Conservation (phyloP, 2,113 vertebrate species). For the Phyllostomus hastatus region DNA sequence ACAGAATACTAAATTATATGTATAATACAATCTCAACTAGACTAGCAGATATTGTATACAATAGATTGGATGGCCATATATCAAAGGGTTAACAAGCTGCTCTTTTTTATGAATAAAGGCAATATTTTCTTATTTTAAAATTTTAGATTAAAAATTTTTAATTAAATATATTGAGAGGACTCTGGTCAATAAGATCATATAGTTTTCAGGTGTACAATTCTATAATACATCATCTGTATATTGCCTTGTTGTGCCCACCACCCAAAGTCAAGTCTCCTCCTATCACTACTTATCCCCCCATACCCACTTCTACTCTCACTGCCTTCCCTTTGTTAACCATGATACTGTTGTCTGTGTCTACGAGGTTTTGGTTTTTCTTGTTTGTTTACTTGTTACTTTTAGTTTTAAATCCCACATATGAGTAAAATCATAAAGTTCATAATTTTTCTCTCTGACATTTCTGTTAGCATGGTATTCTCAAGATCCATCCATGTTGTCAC, state of each 20-base stretch:
- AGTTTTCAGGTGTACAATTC: not conserved
- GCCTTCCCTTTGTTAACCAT: not conserved
- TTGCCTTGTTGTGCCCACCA: not conserved
- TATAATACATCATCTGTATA: not conserved
- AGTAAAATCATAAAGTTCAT: not conserved
- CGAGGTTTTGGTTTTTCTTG: not conserved
- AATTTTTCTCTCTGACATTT: not conserved
- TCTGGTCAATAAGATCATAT: not conserved
- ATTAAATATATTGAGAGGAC: not conserved
- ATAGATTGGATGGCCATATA: not conserved
- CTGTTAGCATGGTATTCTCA: not conserved
- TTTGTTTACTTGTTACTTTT: not conserved
- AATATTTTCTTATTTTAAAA: not conserved
- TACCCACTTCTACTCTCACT: not conserved
- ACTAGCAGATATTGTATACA: not conserved
- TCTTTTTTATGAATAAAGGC: not conserved
- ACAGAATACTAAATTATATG: not conserved
- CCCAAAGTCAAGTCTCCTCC: not conserved
- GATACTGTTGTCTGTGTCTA: not conserved
- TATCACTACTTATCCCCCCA: not conserved
- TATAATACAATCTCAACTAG: not conserved
- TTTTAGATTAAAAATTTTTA: not conserved
- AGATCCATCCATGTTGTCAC: not conserved
- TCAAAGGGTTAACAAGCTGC: not conserved
- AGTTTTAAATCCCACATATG: not conserved